These are phyloP conservation scores for Ochotona curzoniae DNA, from an alignment of 2,113 vertebrate genomes.

Conservation along the genomic window DNA sequence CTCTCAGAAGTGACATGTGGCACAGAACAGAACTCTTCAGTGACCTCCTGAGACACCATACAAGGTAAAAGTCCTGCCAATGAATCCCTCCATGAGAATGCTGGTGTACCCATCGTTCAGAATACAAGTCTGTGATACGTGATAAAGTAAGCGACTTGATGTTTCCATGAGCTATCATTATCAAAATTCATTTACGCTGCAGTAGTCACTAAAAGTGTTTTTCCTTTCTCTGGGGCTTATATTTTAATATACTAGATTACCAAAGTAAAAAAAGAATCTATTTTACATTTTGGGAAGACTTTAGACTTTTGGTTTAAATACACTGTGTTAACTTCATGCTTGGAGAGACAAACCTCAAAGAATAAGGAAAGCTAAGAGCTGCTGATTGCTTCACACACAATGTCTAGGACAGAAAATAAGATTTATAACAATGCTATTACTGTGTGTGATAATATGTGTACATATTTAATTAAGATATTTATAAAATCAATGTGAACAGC, in stretches of 20 bases:
- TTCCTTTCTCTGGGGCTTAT: neutral
- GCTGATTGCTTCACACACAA: neutral
- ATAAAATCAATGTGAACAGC: neutral
- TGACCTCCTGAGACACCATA: neutral
- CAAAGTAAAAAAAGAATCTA: neutral
- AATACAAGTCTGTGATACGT: neutral
- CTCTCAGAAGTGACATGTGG: neutral
- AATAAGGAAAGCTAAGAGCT: neutral
- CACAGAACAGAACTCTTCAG: neutral
- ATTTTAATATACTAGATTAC: no score
- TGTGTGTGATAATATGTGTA: neutral
- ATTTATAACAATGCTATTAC: neutral
- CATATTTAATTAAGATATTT: neutral
- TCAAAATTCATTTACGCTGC: neutral
- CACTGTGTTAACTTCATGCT: neutral
- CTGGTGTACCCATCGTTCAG: neutral
- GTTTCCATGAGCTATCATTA: neutral
- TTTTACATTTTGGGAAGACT: neutral
- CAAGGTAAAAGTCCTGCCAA: neutral
- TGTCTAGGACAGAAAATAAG: neutral
- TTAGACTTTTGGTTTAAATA: neutral
- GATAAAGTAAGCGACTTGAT: neutral
- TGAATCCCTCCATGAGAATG: neutral
- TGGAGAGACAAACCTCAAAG: neutral
- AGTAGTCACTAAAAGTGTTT: neutral